A percentile compares a stretch with the other conserved stretches of the same genome.
phyloP scores from a whole-genome alignment of 2,113 vertebrate species.

The Blennius ocellaris region DNA sequence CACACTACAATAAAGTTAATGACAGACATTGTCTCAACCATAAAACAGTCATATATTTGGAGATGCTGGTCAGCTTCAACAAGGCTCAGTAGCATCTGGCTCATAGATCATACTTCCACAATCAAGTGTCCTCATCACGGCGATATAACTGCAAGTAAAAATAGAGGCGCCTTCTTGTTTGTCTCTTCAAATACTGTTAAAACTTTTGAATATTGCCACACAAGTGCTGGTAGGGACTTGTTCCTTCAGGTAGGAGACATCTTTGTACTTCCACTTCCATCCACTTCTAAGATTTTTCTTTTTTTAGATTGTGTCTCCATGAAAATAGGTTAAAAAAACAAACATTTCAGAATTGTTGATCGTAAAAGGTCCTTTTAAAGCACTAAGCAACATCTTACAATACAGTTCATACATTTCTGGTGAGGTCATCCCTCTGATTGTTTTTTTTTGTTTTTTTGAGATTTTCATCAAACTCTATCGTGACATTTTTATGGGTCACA shows the following conservation, averaged over 20 bases:
- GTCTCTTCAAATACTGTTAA: slow-evolving; percentile 20
- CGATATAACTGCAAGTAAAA: slow-evolving; percentile 30
- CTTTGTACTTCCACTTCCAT: background rate
- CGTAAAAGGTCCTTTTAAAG: background rate
- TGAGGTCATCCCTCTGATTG: too few relatives aligned
- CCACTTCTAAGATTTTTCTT: too few relatives aligned
- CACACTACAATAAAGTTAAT: slow-evolving; percentile 81
- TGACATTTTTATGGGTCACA: background rate
- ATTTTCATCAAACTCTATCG: background rate
- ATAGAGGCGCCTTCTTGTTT: slow-evolving; percentile 11
- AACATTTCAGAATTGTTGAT: too few relatives aligned
- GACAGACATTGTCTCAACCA: slow-evolving; percentile 81
- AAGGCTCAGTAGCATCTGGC: slow-evolving; percentile 63
- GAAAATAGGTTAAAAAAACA: too few relatives aligned
- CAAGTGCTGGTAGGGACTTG: background rate
- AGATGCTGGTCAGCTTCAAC: slow-evolving; percentile 73
- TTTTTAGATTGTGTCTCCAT: too few relatives aligned
- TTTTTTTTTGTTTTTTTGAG: background rate
- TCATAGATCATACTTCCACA: slow-evolving; percentile 56
- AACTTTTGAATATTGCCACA: slow-evolving; percentile 2
- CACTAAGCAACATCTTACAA: background rate
- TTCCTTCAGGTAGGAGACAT: background rate
- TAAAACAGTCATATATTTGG: slow-evolving; percentile 83
- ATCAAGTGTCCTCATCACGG: slow-evolving; percentile 42
- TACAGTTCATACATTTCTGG: background rate